A percentile compares a stretch with the other conserved stretches of the same genome.
These are phyloP conservation scores for Melolontha melolontha DNA, from an alignment of 2,888 invertebrate genomes.

Conservation along the genomic window DNA sequence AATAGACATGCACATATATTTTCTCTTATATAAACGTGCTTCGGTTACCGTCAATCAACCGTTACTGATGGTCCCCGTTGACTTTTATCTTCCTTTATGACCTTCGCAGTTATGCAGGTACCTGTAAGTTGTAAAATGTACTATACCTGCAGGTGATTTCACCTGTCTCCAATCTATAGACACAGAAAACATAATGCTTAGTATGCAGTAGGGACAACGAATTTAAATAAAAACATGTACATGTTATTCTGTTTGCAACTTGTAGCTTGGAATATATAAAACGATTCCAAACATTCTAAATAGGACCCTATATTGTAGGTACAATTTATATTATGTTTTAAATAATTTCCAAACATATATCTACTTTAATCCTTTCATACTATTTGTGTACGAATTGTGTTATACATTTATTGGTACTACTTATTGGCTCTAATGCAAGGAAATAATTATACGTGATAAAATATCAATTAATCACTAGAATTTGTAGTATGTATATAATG, in stretches of 20 bases:
- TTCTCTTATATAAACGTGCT: not conserved
- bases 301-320: not conserved
- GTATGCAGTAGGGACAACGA: conserved; percentile 12
- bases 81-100: conserved; percentile 42
- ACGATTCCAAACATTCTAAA: not conserved
- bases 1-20: too few relatives aligned
- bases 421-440: too few relatives aligned
- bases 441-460: too few relatives aligned
- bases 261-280: not conserved
- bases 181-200: conserved; percentile 1
- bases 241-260: not conserved
- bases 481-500: too few relatives aligned
- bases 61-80: conserved; percentile 2
- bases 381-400: too few relatives aligned
- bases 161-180: not conserved
- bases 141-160: conserved; percentile 19
- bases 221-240: conserved; percentile 11
- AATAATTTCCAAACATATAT: too few relatives aligned
- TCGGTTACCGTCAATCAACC: conserved; percentile 14
- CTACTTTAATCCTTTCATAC: too few relatives aligned
- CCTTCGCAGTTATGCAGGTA: conserved; percentile 57
- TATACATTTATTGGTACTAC: too few relatives aligned
- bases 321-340: too few relatives aligned
- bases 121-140: conserved; percentile 52
- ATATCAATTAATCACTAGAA: too few relatives aligned